These are phyloP conservation scores for Zaprionus inermis DNA, from an alignment of 1,140 invertebrate genomes.

Conservation along the genomic window DNA sequence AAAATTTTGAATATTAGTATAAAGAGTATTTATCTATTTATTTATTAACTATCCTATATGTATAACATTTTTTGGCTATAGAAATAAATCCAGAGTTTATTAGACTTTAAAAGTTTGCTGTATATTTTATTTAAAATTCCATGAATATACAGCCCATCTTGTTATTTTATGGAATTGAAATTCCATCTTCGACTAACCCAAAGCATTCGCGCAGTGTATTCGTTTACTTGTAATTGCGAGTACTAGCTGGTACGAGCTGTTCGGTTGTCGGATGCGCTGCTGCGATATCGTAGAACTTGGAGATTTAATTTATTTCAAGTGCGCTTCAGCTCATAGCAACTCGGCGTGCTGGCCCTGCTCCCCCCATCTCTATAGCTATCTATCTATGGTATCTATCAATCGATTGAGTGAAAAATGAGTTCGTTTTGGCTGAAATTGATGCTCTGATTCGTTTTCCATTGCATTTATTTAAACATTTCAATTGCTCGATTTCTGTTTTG, in stretches of 20 bases:
- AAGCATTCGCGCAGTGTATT: constrained; percentile 11
- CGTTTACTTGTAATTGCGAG: constrained; percentile 50
- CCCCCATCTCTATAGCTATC: constrained; percentile 12
- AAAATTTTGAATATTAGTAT: too few species aligned
- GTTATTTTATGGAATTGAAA: too few species aligned
- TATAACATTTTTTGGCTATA: too few species aligned
- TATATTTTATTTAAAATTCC: too few species aligned
- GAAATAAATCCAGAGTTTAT: too few species aligned
- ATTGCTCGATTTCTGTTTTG: constrained; percentile 65
- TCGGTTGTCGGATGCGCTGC: constrained; percentile 50
- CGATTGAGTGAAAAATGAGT: constrained; percentile 54
- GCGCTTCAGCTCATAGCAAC: constrained; percentile 38
- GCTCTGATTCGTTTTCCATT: constrained; percentile 68
- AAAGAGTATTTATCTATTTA: too few species aligned
- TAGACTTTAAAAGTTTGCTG: too few species aligned
- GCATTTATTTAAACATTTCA: constrained; percentile 77
- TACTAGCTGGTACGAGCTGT: constrained; percentile 52
- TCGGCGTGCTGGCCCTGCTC: constrained; percentile 3
- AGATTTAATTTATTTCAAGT: constrained; percentile 81
- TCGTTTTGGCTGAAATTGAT: constrained; percentile 48
- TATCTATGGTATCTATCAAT: constrained; percentile 28
- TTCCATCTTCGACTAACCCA: too few species aligned
- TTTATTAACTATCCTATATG: too few species aligned
- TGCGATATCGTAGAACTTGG: constrained; percentile 61
- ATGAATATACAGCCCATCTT: too few species aligned